Base-by-base conservation (phyloP, 2,888 invertebrate genomes). In the Pyrocoelia pectoralis region DNA sequence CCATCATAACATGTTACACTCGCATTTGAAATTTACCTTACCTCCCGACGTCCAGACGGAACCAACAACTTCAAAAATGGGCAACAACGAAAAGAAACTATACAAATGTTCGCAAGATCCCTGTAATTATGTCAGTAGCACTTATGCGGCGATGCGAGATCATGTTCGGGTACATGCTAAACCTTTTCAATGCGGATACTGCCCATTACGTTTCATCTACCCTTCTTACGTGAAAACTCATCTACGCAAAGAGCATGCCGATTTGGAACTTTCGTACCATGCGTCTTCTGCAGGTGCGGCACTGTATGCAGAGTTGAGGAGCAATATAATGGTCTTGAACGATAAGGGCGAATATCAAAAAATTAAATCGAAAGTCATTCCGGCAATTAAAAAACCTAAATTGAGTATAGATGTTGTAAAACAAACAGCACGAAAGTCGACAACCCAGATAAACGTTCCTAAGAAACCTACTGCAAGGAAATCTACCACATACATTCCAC, bases 151-250 rank as follows among this genome's bases (percentile, higher is more conserved):
- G 1, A 79, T 84, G 68, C 76, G 77, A 48, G 76, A 77, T 38
- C 84, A 85, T 61, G 68, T 84, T 1, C 76, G 76, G 2, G 75
- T 70, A 1, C 84, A 85, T 67, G 76, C 80, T 4, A 80, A 81
- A 57, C 75, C 81, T 0, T 80, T 79, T 41, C 74, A 79, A 54
- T 85, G 85, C 69, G 79, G 76, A 15, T 71, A 80, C 29, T 85
- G 85, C 61, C 56, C 72, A 0, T 61, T 70, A n/a, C 71, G 73
- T 0, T 83, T 80, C 50, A 73, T 72, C 3, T 76, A 69, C 10
- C 70, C 78, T 0, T 62, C 61, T 1, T 69, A 75, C 1, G 76
- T 79, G 1, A 73, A 76, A 1, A 54, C 66, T 1, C 82, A 83
- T 54, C 79, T 73, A 24, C 51, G 64, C 0, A 65, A 72, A 24